A percentile compares a stretch with the other conserved stretches of the same genome.
phyloP scores from a whole-genome alignment of 2,113 vertebrate species.

The Reinhardtius hippoglossoides region DNA sequence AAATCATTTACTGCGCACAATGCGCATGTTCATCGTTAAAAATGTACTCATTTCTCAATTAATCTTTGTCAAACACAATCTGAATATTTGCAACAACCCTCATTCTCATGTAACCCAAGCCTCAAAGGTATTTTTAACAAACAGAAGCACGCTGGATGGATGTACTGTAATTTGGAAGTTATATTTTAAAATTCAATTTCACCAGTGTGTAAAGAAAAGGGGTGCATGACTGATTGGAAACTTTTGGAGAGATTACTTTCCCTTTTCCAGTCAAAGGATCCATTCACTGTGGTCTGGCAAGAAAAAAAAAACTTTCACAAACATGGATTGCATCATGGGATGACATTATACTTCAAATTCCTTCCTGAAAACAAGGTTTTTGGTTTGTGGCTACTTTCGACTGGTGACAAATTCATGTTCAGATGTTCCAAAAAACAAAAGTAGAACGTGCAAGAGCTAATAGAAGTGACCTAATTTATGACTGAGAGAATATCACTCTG shows the following conservation, averaged over 20 bases:
- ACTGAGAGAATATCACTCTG: conserved; percentile 44
- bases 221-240: conserved; percentile 5
- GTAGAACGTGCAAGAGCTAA: conserved; percentile 51
- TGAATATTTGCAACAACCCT: conserved; percentile 44
- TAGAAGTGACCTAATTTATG: conserved; percentile 69
- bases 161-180: conserved; percentile 41
- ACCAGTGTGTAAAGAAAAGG: conserved; percentile 41
- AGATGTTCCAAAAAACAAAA: conserved; percentile 51
- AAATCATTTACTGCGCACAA: conserved; percentile 73
- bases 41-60: conserved; percentile 67
- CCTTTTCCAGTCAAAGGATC: conserved; percentile 28
- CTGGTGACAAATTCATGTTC: conserved; percentile 21
- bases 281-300: conserved; percentile 11
- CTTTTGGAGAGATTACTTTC: conserved; percentile 21
- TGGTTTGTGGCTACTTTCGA: conserved; percentile 40
- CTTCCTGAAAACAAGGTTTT: conserved; percentile 27
- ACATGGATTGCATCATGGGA: conserved; percentile 26
- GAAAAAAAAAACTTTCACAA: conserved; percentile 31
- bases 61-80: conserved; percentile 41
- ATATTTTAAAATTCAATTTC: conserved; percentile 10
- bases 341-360: conserved; percentile 20
- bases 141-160: conserved; percentile 64
- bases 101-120: conserved; percentile 37
- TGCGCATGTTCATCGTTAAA: conserved; percentile 73
- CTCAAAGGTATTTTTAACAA: conserved; percentile 35